These are phyloP conservation scores for Campylomormyrus tamandua DNA, from an alignment of 2,113 vertebrate species.

Conservation along the genomic window DNA sequence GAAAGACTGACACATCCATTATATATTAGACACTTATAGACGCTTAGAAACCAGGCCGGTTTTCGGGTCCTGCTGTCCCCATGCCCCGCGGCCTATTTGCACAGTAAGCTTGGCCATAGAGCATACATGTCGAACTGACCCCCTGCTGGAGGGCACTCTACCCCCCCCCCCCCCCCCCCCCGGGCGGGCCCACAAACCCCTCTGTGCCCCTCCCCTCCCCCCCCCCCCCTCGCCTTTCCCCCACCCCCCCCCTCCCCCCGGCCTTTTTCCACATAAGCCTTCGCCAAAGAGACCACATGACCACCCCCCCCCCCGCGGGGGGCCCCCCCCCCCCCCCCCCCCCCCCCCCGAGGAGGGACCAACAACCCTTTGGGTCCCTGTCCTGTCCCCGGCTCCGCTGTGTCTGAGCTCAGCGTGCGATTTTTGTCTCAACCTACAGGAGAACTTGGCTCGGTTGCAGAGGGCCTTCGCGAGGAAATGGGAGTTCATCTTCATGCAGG, in stretches of 20 bases:
- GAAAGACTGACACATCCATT: slow-evolving; percentile 8
- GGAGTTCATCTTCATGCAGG: slow-evolving; percentile 99
- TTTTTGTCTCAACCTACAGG: slow-evolving; percentile 57
- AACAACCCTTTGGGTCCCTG: neutral
- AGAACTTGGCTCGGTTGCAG: slow-evolving; percentile 90
- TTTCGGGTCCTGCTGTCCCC: neutral
- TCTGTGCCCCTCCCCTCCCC: no score
- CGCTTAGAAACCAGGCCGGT: neutral
- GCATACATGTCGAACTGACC: neutral
- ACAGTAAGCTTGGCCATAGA: neutral
- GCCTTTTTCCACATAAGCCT: no score
- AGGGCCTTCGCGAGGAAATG: slow-evolving; percentile 92
- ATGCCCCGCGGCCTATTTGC: neutral
- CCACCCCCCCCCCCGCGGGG: no score
- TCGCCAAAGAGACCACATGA: no score
- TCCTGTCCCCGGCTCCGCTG: neutral
- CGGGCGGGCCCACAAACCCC: no score
- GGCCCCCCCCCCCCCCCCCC: neutral
- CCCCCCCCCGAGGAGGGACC: no score
- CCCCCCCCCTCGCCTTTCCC: no score
- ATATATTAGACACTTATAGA: neutral
- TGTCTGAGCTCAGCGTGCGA: neutral
- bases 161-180: neutral
- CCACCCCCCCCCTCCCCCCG: no score
- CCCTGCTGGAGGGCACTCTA: neutral